A percentile compares a stretch with the other conserved stretches of the same genome.
Conservation (phyloP, 2,113 vertebrate genomes). For the Zosterops borbonicus region DNA sequence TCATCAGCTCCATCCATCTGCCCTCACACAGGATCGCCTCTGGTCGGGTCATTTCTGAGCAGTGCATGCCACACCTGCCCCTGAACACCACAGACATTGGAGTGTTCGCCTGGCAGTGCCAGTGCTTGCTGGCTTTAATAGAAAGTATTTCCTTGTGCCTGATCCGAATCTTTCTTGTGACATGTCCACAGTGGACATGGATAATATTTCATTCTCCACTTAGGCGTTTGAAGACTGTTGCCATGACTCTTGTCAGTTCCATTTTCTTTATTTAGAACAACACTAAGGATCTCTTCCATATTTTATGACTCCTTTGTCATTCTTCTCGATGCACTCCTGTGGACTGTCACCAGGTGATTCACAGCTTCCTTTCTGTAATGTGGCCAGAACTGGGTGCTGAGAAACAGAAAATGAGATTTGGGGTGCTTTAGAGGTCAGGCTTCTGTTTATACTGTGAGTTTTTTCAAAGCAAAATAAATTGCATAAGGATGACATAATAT, state of each 20-base stretch:
- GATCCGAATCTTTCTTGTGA: neutral
- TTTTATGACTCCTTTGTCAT: neutral
- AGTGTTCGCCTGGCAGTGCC: neutral
- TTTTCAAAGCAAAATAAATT: neutral
- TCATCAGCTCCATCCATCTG: fast-evolving
- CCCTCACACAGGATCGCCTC: neutral
- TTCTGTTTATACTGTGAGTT: neutral
- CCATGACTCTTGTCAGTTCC: neutral
- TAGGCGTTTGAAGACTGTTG: neutral
- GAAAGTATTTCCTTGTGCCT: neutral
- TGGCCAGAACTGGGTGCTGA: neutral
- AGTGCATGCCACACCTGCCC: fast-evolving
- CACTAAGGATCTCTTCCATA: neutral
- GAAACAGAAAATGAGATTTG: neutral
- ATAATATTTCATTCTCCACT: neutral
- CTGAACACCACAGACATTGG: fast-evolving
- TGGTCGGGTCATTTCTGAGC: neutral
- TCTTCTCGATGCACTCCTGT: neutral
- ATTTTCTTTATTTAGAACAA: neutral
- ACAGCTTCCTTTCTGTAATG: neutral
- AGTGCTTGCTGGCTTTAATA: neutral
- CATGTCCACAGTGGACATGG: fast-evolving
- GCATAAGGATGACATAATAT: neutral
- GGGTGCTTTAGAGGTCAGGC: neutral
- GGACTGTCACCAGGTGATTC: neutral